These are phyloP conservation scores for Notechis scutatus DNA, from an alignment of 2,113 vertebrate genomes.

Conservation along the genomic window DNA sequence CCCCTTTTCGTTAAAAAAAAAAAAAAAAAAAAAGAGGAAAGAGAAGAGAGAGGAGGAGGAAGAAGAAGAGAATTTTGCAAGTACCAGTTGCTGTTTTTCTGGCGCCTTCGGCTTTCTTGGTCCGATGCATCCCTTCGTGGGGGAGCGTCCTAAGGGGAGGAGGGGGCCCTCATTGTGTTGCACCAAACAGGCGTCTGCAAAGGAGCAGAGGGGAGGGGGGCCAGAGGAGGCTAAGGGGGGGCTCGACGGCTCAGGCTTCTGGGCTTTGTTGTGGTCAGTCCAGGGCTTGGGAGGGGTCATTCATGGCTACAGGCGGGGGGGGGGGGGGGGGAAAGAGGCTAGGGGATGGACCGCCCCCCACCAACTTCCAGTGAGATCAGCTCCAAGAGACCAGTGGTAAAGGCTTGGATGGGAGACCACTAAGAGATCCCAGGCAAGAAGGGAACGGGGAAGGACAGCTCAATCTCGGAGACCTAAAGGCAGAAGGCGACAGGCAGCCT, in stretches of 20 bases:
- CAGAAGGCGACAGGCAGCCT: neutral
- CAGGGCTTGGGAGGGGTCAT: neutral
- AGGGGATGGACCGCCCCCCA: neutral
- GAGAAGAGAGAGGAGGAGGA: too few species aligned
- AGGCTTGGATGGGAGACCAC: neutral
- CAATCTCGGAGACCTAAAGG: neutral
- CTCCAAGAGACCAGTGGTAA: neutral
- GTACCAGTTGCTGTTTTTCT: constrained; percentile 33
- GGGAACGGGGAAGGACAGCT: neutral
- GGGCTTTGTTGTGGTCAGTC: neutral
- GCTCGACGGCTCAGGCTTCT: neutral
- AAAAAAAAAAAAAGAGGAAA: neutral
- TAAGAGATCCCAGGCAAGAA: neutral
- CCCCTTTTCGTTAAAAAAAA: too few species aligned
- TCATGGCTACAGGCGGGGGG: neutral
- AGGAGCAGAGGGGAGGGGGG: neutral
- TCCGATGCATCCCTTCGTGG: constrained; percentile 21
- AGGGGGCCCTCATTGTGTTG: neutral
- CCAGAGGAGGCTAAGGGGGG: neutral
- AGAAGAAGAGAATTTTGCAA: neutral
- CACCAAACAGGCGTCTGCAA: neutral
- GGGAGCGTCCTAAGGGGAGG: neutral
- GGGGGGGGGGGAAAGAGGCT: neutral
- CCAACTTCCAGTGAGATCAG: neutral
- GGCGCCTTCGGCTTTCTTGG: constrained; percentile 15